phyloP scores from a whole-genome alignment of 2,797 vertebrate genomes.

The Macroramphosus scolopax region DNA sequence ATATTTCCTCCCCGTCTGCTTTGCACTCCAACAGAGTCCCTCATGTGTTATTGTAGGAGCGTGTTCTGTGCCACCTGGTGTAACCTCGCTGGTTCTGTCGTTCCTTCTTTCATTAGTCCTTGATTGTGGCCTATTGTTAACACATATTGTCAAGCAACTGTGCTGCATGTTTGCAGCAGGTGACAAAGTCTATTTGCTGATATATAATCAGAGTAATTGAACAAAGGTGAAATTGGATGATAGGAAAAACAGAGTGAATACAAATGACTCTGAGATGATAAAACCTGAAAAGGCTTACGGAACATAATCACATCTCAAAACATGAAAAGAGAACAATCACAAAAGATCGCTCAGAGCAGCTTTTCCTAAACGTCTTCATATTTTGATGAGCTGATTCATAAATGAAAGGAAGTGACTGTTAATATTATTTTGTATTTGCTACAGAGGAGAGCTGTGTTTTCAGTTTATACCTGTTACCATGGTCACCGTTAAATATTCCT shows the following conservation, averaged over 20 bases:
- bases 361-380: constrained; percentile 1
- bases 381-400: constrained; percentile 1
- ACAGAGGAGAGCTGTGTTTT: background rate
- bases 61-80: too few species aligned
- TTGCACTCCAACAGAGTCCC: too few species aligned
- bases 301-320: background rate
- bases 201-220: background rate
- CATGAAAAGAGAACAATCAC: background rate
- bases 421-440: background rate
- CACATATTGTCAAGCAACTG: too few species aligned
- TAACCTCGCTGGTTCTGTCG: too few species aligned
- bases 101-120: too few species aligned
- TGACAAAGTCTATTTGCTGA: background rate
- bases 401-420: background rate
- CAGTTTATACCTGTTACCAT: constrained; percentile 50
- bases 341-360: background rate
- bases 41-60: too few species aligned
- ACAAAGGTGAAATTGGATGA: background rate
- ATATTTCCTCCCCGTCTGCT: too few species aligned
- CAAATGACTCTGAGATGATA: constrained; percentile 6
- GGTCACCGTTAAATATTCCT: constrained; percentile 32
- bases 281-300: background rate
- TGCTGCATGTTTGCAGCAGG: too few species aligned
- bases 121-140: too few species aligned
- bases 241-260: background rate